These are phyloP conservation scores for Hydrophis major DNA, from an alignment of 2,797 vertebrate species.

Conservation along the genomic window DNA sequence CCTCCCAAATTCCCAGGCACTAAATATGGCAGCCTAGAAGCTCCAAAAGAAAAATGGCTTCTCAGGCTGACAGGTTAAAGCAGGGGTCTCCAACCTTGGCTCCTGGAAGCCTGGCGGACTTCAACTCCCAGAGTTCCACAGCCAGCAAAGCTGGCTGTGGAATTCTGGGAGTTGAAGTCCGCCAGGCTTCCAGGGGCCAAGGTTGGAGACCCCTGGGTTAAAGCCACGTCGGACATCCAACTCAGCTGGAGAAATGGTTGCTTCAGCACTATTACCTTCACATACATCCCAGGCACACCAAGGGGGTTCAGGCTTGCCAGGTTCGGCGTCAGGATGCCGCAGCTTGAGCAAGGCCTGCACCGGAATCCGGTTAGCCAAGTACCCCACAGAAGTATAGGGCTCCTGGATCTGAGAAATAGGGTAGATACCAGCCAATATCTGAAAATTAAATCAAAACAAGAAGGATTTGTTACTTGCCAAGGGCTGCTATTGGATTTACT, in stretches of 20 bases:
- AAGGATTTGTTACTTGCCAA: neutral
- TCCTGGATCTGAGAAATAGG: constrained; percentile 91
- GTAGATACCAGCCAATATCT: constrained; percentile 90
- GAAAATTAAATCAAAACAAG: neutral
- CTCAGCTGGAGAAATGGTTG: neutral
- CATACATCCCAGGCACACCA: constrained; percentile 95
- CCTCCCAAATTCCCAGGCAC: too few relatives aligned
- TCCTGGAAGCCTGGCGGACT: too few relatives aligned
- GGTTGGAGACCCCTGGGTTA: too few relatives aligned
- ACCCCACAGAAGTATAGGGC: constrained; percentile 89
- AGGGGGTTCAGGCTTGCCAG: constrained; percentile 45
- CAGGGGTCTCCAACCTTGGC: too few relatives aligned
- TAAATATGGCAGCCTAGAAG: too few relatives aligned
- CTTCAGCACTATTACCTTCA: constrained; percentile 73
- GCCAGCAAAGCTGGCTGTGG: too few relatives aligned
- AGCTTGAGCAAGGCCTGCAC: constrained; percentile 81
- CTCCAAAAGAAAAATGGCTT: too few relatives aligned
- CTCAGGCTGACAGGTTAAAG: neutral
- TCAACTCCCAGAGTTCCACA: too few relatives aligned
- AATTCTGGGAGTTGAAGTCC: too few relatives aligned
- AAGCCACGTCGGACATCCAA: accelerated
- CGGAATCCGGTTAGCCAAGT: constrained; percentile 80
- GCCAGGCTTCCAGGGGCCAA: too few relatives aligned
- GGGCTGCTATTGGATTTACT: neutral
- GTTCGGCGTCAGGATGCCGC: constrained; percentile 72